phyloP scores from a whole-genome alignment of 2,888 invertebrate species.

The Lithophane ornitopus region DNA sequence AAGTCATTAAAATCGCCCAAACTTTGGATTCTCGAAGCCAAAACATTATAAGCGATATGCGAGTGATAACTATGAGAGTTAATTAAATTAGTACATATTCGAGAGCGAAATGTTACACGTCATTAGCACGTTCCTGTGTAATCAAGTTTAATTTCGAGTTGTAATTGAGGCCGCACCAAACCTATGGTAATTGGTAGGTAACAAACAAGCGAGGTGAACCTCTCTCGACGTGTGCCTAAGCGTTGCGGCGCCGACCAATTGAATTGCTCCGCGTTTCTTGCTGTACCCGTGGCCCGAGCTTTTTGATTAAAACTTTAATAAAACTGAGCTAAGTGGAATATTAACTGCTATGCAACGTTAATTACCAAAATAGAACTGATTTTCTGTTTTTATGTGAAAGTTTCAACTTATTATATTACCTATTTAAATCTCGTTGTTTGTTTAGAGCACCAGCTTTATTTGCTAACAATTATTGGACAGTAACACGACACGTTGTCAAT shows the following conservation, averaged over 20 bases:
- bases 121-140: constrained; percentile 53
- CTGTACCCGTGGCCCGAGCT: constrained; percentile 63
- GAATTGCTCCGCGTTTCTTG: constrained; percentile 71
- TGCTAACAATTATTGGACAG: constrained; percentile 16
- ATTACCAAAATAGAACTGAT: constrained; percentile 61
- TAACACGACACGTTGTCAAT: neutral
- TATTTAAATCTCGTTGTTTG: constrained; percentile 34
- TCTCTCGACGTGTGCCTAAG: constrained; percentile 54
- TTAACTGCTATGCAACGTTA: constrained; percentile 64
- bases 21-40: constrained; percentile 59
- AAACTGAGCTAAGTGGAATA: constrained; percentile 68
- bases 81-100: constrained; percentile 45
- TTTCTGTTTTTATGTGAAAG: constrained; percentile 29
- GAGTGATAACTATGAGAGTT: constrained; percentile 52
- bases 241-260: constrained; percentile 68
- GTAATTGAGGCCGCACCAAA: constrained; percentile 53
- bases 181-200: constrained; percentile 62
- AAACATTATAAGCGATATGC: constrained; percentile 34
- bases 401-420: neutral
- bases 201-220: constrained; percentile 62
- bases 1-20: constrained; percentile 66
- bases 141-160: constrained; percentile 63
- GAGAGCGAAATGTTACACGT: constrained; percentile 45
- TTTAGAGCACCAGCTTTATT: constrained; percentile 19
- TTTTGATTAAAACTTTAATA: constrained; percentile 75